phyloP scores from a whole-genome alignment of 1,140 invertebrate genomes.

The Microvelia longipes region DNA sequence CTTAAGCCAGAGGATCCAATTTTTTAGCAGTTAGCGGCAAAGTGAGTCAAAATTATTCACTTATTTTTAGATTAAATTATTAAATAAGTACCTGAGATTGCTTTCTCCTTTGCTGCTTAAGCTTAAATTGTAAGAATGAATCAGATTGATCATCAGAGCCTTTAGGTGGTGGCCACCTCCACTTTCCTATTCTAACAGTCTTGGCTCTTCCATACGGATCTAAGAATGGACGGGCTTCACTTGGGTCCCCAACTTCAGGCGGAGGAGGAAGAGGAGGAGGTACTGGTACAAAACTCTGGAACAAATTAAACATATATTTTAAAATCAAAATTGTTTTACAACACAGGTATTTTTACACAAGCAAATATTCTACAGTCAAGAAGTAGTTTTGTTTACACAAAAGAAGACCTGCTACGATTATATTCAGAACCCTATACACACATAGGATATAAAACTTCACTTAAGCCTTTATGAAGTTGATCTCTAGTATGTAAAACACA shows the following conservation, averaged over 20 bases:
- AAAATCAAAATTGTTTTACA: not conserved
- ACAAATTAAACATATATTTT: constrained; percentile 3
- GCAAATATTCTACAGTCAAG: no score
- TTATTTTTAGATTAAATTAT: no score
- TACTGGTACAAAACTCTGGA: constrained; percentile 39
- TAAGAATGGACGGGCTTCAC: constrained; percentile 61
- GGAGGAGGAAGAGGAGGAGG: constrained; percentile 73
- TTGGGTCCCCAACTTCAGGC: constrained; percentile 57
- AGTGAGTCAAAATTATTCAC: no score
- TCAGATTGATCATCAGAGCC: constrained; percentile 55
- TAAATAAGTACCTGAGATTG: constrained; percentile 24
- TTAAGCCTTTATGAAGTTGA: no score
- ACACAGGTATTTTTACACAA: not conserved
- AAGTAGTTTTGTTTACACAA: no score
- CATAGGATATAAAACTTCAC: no score
- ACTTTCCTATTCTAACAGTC: constrained; percentile 89
- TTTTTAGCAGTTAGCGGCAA: no score
- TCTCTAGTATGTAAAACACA: no score
- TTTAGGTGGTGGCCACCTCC: constrained; percentile 87
- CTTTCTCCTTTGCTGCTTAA: constrained; percentile 61
- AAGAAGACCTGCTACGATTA: no score
- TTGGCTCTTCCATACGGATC: constrained; percentile 85
- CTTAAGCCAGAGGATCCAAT: no score
- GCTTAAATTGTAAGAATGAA: constrained; percentile 74
- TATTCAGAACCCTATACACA: no score